Evolutionary conservation across 2,113 vertebrate genomes (phyloP).

Genomic region (Peromyscus californicus): DNA sequence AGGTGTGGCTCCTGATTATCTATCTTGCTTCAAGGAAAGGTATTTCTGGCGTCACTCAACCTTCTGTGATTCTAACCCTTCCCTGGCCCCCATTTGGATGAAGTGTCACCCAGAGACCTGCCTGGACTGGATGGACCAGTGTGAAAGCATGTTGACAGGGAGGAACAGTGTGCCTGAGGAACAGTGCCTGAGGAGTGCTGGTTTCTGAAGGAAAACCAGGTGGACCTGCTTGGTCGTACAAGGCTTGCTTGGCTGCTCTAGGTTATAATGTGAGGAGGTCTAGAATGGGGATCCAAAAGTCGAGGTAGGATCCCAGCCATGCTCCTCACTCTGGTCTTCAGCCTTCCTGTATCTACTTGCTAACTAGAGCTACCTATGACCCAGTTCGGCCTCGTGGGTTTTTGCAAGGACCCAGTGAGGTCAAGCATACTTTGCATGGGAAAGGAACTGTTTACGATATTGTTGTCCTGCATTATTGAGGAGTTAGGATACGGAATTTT

Average conservation of each 20-base stretch:
- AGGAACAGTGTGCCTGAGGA: background rate
- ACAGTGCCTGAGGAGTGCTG: background rate
- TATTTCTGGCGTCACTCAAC: background rate
- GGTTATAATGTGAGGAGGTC: background rate
- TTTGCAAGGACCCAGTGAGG: background rate
- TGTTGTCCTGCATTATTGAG: background rate
- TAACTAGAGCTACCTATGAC: background rate
- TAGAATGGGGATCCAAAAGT: background rate
- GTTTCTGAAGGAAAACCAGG: background rate
- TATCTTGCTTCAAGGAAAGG: background rate
- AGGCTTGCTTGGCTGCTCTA: background rate
- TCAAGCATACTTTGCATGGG: background rate
- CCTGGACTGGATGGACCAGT: constrained; percentile 36
- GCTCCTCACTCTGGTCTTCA: background rate
- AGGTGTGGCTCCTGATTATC: background rate
- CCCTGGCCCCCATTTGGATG: background rate
- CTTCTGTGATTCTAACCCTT: background rate
- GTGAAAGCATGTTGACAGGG: background rate
- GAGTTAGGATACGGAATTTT: background rate
- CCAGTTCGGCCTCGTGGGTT: background rate
- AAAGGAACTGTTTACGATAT: background rate
- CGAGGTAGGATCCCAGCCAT: background rate
- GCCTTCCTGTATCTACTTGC: background rate
- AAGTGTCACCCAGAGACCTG: background rate
- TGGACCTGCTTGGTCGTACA: background rate